Evolutionary conservation across 2,888 invertebrate species (phyloP).

Genomic region (Drosophila buzzatii): DNA sequence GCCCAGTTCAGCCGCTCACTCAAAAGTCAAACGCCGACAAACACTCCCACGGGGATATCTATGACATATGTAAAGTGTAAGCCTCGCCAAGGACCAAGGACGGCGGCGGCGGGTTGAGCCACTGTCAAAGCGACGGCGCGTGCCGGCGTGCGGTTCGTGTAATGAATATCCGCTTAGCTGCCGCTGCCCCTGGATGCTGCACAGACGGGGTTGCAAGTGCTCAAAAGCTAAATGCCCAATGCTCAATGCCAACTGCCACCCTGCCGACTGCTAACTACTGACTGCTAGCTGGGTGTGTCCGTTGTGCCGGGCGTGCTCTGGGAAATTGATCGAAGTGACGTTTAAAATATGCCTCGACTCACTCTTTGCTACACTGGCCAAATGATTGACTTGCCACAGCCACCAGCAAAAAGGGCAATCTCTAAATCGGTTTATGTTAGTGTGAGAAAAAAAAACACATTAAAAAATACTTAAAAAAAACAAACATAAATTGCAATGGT

Average conservation of each 20-base stretch:
- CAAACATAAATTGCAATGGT: conserved; percentile 1
- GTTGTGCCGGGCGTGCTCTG: conserved; percentile 69
- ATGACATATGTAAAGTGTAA: conserved; percentile 86
- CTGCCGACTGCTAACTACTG: neutral
- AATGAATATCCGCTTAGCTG: conserved; percentile 84
- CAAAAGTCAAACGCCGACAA: conserved; percentile 71
- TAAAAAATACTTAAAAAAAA: conserved; percentile 19
- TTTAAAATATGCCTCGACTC: conserved; percentile 74
- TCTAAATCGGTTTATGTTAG: conserved; percentile 32
- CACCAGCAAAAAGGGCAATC: conserved; percentile 46
- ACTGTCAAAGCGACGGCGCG: conserved; percentile 83
- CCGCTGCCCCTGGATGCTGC: conserved; percentile 67
- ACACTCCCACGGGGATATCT: conserved; percentile 86
- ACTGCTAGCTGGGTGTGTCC: conserved; percentile 49
- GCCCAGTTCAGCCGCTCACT: conserved; percentile 11
- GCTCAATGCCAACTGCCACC: conserved; percentile 1
- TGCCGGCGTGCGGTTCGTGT: conserved; percentile 82
- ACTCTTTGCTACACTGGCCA: neutral
- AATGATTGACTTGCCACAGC: conserved; percentile 56
- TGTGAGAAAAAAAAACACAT: conserved; percentile 56
- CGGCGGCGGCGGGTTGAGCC: conserved; percentile 63
- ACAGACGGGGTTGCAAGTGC: conserved; percentile 55
- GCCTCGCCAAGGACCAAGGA: conserved; percentile 62
- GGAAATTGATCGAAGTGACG: conserved; percentile 74
- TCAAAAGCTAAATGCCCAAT: conserved; percentile 16